These are phyloP conservation scores for Caenorhabditis drosophilae DNA, from an alignment of 2,888 invertebrate genomes.

Conservation along the genomic window DNA sequence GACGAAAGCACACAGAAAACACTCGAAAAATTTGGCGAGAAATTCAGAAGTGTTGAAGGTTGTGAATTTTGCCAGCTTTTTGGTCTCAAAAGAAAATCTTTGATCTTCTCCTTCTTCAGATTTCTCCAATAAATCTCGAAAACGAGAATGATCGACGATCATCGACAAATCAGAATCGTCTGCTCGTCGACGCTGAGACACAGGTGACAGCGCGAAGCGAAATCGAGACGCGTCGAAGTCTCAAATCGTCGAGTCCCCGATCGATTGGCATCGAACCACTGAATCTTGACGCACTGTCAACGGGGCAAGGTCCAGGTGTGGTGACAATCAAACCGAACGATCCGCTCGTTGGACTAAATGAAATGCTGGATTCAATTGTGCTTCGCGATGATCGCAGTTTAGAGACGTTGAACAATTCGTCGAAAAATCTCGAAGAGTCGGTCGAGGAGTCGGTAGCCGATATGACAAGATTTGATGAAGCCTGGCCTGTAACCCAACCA, in stretches of 20 bases:
- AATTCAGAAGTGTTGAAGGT: too few relatives aligned
- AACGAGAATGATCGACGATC: too few relatives aligned
- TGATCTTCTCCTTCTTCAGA: neutral
- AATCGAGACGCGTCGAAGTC: neutral
- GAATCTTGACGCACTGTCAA: neutral
- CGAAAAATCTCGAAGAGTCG: too few relatives aligned
- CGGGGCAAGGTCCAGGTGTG: neutral
- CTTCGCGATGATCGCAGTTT: neutral
- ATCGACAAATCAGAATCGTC: neutral
- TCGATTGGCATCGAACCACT: neutral
- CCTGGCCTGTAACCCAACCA: neutral
- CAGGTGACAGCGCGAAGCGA: neutral
- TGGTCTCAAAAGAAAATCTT: too few relatives aligned
- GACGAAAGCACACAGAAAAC: too few relatives aligned
- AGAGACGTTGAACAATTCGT: conserved; percentile 1
- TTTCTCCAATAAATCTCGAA: too few relatives aligned
- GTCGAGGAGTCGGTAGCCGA: neutral
- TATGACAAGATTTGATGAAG: neutral
- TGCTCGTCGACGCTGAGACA: neutral
- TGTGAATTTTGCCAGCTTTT: too few relatives aligned
- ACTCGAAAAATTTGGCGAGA: too few relatives aligned
- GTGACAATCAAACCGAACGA: neutral
- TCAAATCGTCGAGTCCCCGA: neutral
- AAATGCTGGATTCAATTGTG: conserved; percentile 3
- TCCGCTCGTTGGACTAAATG: neutral